Evolutionary conservation across 2,888 invertebrate species (phyloP), one percentile per base, ranked within the genome.

Genomic region (Boloria euphrosyne): DNA sequence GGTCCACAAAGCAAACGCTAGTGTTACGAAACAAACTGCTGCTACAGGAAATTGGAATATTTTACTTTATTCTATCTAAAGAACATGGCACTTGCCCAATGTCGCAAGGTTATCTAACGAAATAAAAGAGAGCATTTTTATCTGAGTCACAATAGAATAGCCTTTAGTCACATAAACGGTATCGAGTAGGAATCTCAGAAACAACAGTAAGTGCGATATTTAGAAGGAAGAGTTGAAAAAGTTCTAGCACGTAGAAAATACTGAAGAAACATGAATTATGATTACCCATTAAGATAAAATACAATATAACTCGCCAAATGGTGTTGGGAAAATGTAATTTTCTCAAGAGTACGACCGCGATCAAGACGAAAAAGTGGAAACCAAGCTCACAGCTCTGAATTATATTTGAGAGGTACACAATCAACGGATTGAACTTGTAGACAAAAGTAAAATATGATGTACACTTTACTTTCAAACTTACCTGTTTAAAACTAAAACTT

Each of bases 281-380:
- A 89, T 90, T 89, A 87, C 88, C 79, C 87, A 88, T 90, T 88
- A 90, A 90, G 89, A 90, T 90, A 90, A 90, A 89, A 89, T 87
- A 90, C 86, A 89, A 88, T 86, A 86, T 87, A 84, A 83, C 85
- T 83, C 81, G 85, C 84, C 85, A 87, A 90, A 89, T 86, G 86
- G 84, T 76, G 81, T 78, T 85, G 87, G 89, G 89, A 87, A 89
- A 90, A 88, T 83, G 80, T 84, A 83, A 86, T 89, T 87, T 88
- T 81, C 83, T 85, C 78, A 77, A 74, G 76, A 81, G 82, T 84
- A 81, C 84, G 79, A 83, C 81, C 79, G 77, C 70, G 78, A 77
- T 71, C 77, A 76, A 76, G 78, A 78, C 78, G 78, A 81, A 83
- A 84, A 84, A 83, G 82, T 83, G 84, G 80, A 72, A 71, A 69